Evolutionary conservation across 64 coral and sea anemone species (phyloP), one percentile per base, ranked within the genome.

Genomic region (Catalaphyllia jardinei): DNA sequence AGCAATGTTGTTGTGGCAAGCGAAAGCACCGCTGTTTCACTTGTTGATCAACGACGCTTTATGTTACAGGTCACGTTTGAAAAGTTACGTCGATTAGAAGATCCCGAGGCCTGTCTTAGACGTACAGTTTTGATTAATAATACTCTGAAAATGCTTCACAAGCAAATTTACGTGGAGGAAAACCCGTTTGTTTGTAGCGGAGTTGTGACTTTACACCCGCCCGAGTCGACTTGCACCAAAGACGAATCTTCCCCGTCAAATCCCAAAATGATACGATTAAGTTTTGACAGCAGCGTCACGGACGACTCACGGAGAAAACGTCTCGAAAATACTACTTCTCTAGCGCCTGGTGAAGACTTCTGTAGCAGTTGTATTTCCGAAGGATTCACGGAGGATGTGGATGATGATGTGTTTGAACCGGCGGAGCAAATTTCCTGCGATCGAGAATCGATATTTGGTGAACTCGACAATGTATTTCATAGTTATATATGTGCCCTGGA

Each of bases 121-220:
- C 83, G 97, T 29, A 93, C 97, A 3, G 97, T 99, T 71, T 93
- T 99, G 57, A 99, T 99, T 79, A 99, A 95, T 76, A 99, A 99
- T 86, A 99, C 97, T 17, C 62, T 99, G 27, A 95, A 95, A 93
- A 89, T 93, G 78, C 72, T 99, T 30, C 97, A 97, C 82, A 90
- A 78, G 72, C 86, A 97, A 77, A 88, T 97, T 61, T 97, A 97
- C 71, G 76, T 86, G 24, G 92, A 91, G 51, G 90, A 97, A 97
- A 94, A 79, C 39, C 92, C 95, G 12, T 94, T 92, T 79, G 83
- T 84, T 61, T 89, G 72, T 67, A 87, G 77, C 64, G 82, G 83
- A 77, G 88, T 73, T 61, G 80, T 78, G 77, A 79, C 90, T 50
- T 75, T 42, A 71, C 87, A n/a, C 33, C 78, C 89, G 50, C 82